A percentile compares a stretch with the other conserved stretches of the same genome.
phyloP scores from a whole-genome alignment of 2,797 vertebrate genomes.

The Holocentrus rufus region DNA sequence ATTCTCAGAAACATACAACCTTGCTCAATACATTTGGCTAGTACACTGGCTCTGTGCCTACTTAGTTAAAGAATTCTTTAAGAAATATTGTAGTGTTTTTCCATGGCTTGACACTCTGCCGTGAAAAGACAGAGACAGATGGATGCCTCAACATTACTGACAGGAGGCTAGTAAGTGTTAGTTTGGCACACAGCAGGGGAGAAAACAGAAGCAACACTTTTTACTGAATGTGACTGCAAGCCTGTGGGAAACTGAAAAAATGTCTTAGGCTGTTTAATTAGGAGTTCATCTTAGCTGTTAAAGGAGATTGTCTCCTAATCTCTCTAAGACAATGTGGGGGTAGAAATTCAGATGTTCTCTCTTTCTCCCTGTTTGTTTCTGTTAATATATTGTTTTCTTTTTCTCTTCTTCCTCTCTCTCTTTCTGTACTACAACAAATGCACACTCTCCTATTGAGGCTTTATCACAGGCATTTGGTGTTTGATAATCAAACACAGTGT shows the following conservation, averaged over 20 bases:
- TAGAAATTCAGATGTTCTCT: slow-evolving; percentile 4
- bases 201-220: slow-evolving; percentile 71
- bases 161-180: slow-evolving; percentile 71
- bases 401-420: background rate
- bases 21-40: slow-evolving; percentile 1
- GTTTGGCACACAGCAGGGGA: slow-evolving; percentile 47
- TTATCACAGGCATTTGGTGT: slow-evolving; percentile 21
- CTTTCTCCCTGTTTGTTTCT: background rate
- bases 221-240: slow-evolving; percentile 39
- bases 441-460: slow-evolving; percentile 16
- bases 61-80: slow-evolving; percentile 24
- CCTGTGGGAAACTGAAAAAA: slow-evolving; percentile 59
- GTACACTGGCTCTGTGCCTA: background rate
- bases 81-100: slow-evolving; percentile 29
- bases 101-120: slow-evolving; percentile 25
- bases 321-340: slow-evolving; percentile 27
- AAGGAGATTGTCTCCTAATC: slow-evolving; percentile 50
- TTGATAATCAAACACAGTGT: slow-evolving; percentile 27
- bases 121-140: slow-evolving; percentile 67
- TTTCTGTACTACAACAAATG: slow-evolving; percentile 5
- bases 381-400: background rate
- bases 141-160: slow-evolving; percentile 67
- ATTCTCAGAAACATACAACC: background rate
- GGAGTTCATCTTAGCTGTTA: slow-evolving; percentile 52
- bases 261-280: slow-evolving; percentile 64